phyloP scores from a whole-genome alignment of 1,140 invertebrate genomes.

The Hyles vespertilio region DNA sequence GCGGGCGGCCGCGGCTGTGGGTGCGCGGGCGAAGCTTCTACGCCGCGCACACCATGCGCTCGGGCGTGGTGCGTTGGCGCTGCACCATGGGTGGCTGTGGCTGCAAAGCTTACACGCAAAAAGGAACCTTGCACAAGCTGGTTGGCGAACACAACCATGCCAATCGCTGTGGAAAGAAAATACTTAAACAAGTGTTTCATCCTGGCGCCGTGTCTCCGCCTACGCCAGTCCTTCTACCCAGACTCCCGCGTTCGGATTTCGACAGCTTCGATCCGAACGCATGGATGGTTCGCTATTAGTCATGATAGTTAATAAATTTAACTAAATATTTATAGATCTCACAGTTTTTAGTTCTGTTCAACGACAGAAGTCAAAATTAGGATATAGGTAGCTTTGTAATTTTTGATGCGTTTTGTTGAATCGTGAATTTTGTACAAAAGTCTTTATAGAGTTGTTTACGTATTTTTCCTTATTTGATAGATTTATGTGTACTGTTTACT shows the following conservation, averaged over 20 bases:
- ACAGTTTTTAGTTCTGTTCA: no score
- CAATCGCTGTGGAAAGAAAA: constrained; percentile 39
- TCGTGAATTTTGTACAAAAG: no score
- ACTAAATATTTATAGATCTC: no score
- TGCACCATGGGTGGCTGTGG: constrained; percentile 69
- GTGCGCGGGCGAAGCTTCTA: constrained; percentile 66
- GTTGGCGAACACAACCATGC: constrained; percentile 65
- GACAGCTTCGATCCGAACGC: constrained; percentile 62
- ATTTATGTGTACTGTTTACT: not conserved
- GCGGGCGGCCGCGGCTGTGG: constrained; percentile 62
- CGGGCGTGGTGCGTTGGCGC: constrained; percentile 64
- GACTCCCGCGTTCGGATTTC: constrained; percentile 50
- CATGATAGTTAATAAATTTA: not conserved
- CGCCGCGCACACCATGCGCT: constrained; percentile 66
- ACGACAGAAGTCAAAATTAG: no score
- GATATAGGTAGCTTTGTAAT: no score
- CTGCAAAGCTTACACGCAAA: constrained; percentile 67
- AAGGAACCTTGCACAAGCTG: constrained; percentile 58
- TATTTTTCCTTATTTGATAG: not conserved
- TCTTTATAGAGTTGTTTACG: no score
- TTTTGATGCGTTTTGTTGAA: no score
- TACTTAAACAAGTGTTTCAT: not conserved
- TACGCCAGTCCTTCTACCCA: constrained; percentile 43
- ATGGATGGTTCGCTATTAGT: constrained; percentile 56
- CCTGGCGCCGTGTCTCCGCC: constrained; percentile 22